Evolutionary conservation across 2,888 invertebrate species (phyloP).

Genomic region (Clivina fossor): DNA sequence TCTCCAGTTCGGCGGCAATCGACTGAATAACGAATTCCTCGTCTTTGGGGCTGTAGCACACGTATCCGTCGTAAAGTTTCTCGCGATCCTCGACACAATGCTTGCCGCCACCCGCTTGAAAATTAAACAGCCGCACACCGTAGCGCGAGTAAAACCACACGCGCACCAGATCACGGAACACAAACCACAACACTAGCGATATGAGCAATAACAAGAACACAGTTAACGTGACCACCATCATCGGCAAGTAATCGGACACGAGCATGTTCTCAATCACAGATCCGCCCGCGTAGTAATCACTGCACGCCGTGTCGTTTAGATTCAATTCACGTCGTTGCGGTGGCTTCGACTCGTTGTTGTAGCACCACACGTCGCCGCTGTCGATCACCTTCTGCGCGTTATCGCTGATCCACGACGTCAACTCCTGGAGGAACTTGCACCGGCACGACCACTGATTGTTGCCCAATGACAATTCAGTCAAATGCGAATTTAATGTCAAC

Average conservation of each 20-base stretch:
- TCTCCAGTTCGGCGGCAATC: conserved; percentile 81
- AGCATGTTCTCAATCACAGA: conserved; percentile 81
- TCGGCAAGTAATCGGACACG: conserved; percentile 80
- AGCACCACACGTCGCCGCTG: conserved; percentile 77
- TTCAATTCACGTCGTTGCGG: conserved; percentile 78
- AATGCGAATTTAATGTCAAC: conserved; percentile 65
- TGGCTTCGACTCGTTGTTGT: conserved; percentile 72
- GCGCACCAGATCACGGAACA: conserved; percentile 82
- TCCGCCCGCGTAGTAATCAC: conserved; percentile 82
- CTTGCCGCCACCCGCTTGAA: conserved; percentile 64
- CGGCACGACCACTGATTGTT: conserved; percentile 89
- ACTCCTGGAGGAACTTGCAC: conserved; percentile 83
- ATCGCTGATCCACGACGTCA: conserved; percentile 80
- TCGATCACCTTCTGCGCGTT: conserved; percentile 80
- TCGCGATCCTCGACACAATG: conserved; percentile 72
- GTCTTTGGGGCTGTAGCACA: conserved; percentile 90
- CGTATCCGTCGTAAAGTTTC: conserved; percentile 88
- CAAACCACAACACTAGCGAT: conserved; percentile 74
- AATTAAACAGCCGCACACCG: conserved; percentile 77
- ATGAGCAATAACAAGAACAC: conserved; percentile 76
- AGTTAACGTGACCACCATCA: conserved; percentile 78
- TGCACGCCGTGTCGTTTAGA: conserved; percentile 83
- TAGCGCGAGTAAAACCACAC: conserved; percentile 88
- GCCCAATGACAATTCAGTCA: conserved; percentile 76
- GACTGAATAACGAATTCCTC: conserved; percentile 86